Conservation (phyloP, 1,140 invertebrate genomes). For the Drosophila bocqueti region DNA sequence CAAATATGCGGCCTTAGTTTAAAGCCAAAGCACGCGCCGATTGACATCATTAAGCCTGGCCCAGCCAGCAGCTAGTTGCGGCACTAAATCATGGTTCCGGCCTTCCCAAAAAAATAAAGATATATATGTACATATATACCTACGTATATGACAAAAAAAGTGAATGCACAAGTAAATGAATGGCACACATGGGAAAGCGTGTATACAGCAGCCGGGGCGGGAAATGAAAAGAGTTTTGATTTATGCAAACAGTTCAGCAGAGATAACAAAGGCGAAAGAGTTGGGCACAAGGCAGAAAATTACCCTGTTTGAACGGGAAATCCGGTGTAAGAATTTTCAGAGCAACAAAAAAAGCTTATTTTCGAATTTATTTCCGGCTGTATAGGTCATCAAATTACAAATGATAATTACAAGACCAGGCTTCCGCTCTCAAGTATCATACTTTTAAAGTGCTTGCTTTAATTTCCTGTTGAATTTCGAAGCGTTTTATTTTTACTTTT, state of each 20-base stretch:
- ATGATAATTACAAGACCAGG: neutral
- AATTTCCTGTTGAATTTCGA: constrained; percentile 1
- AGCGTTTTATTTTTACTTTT: neutral
- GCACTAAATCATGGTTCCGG: constrained; percentile 70
- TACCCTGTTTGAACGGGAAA: constrained; percentile 26
- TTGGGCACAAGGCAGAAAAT: constrained; percentile 30
- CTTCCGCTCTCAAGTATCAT: neutral
- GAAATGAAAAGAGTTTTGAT: constrained; percentile 63
- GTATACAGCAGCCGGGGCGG: constrained; percentile 14
- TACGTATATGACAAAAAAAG: constrained; percentile 32
- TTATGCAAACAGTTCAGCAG: constrained; percentile 64
- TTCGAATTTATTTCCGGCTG: constrained; percentile 10
- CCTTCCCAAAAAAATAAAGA: constrained; percentile 29
- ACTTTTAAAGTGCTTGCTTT: no score
- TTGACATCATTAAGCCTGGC: constrained; percentile 77
- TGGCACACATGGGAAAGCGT: constrained; percentile 68
- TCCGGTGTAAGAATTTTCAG: constrained; percentile 2
- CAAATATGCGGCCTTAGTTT: constrained; percentile 75
- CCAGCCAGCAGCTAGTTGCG: constrained; percentile 36
- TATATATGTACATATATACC: constrained; percentile 6
- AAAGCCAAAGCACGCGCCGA: constrained; percentile 70
- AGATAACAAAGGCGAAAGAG: constrained; percentile 32
- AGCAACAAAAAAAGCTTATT: constrained; percentile 1
- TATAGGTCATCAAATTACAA: constrained; percentile 1
- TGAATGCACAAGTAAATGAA: constrained; percentile 65